Percentiles rank a stretch among this genome's conserved stretches.
These are phyloP conservation scores for Machimus atricapillus DNA, from an alignment of 2,888 invertebrate genomes.

Conservation along the genomic window DNA sequence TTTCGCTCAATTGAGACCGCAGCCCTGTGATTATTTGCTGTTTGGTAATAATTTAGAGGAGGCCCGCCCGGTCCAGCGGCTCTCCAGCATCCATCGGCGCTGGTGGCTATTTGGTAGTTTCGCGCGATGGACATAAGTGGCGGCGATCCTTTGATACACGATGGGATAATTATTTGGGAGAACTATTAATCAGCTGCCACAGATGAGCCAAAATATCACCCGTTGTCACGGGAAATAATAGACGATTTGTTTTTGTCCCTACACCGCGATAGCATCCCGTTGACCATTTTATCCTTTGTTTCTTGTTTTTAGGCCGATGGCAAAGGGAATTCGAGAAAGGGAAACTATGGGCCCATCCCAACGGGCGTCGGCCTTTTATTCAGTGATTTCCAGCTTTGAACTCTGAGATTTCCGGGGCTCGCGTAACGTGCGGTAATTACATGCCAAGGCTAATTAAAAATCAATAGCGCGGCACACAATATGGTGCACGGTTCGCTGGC, in stretches of 20 bases:
- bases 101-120: neutral
- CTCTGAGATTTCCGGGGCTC: slow-evolving; percentile 16
- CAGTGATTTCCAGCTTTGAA: neutral
- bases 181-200: neutral
- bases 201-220: neutral
- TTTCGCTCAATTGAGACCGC: neutral
- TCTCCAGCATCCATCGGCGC: neutral
- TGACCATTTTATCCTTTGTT: neutral
- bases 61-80: neutral
- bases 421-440: slow-evolving; percentile 42
- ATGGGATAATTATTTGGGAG: neutral
- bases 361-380: slow-evolving; percentile 4
- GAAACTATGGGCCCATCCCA: neutral
- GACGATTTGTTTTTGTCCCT: neutral
- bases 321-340: neutral
- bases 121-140: neutral
- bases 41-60: neutral
- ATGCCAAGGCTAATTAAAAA: slow-evolving; percentile 45
- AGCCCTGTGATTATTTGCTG: neutral
- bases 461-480: slow-evolving; percentile 37
- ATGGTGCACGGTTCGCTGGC: neutral
- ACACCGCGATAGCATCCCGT: neutral
- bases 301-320: neutral
- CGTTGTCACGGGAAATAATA: neutral
- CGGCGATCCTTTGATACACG: neutral